Evolutionary conservation across 2,113 vertebrate species (phyloP), one percentile per base, ranked within the genome.

Genomic region (Pedetes capensis): DNA sequence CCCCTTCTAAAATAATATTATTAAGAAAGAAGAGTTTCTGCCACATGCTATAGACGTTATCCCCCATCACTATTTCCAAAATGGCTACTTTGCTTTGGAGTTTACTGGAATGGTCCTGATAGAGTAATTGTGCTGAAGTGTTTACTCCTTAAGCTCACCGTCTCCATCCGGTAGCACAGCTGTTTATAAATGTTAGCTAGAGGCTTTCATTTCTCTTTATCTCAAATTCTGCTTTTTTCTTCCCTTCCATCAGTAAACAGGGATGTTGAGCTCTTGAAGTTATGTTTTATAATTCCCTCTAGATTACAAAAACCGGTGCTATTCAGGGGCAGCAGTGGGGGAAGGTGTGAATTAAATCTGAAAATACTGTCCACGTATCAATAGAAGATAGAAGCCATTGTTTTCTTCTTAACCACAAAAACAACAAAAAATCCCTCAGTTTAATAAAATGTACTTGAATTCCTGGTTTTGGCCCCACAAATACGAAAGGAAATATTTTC

Each of bases 401-500:
- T 87, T 93, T 85, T 87, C 32, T 91, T 89, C 20, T 42, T 95
- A 87, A 66, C 4, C 1, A 64, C 89, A 53, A 89, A 91, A 89
- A 14, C n/a, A n/a, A n/a, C n/a, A n/a, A n/a, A n/a, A n/a, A n/a
- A n/a, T n/a, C n/a, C 22, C 75, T 83, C 8, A 29, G 13, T 71
- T 72, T 79, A 63, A 72, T 90, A 88, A 85, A 89, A 88, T 79
- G 16, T 39, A 34, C 39, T 95, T 94, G 90, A 74, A 86, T 88
- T 94, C 93, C 32, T 93, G 34, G 13, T n/a, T 92, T 96, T 25
- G 4, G 10, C 64, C 71, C 17, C 37, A 87, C 5, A 47, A 51
- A 86, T 92, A 86, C 12, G 68, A 91, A 89, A 91, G 74, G 53
- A 83, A 88, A 59, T 81, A 37, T 75, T 91, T 96, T 95, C 3